Evolutionary conservation across 2,888 invertebrate species (phyloP), one percentile per base, ranked within the genome.

Genomic region (Pseudanteris insignis): DNA sequence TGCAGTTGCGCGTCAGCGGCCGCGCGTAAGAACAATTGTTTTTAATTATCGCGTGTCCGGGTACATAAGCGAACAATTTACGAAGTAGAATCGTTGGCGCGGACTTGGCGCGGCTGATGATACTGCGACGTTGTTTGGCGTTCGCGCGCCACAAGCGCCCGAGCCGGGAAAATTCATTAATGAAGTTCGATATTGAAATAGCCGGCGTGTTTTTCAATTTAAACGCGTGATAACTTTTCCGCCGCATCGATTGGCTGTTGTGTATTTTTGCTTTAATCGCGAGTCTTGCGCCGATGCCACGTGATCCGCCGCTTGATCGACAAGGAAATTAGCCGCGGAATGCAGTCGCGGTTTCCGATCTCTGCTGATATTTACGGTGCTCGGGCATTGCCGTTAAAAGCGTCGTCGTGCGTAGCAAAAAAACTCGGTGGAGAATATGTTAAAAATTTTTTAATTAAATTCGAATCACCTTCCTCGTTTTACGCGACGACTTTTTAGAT

Each of bases 311-410:
- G 37, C 29, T 34, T 58, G 48, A 63, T 60, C 63, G 57, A 53
- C 55, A 57, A 74, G 73, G 72, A 76, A 78, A 77, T 77, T 74
- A 76, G 76, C 72, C 74, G 67, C 67, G 74, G 74, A 72, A 76
- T 73, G 71, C 67, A 62, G 63, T 44, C 55, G 55, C 32, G 38
- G 53, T 48, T 59, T 60, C 61, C 55, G 54, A 58, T 55, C 47
- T 37, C 66, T 61, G 68, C 61, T 68, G 65, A 71, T 69, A 72
- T 70, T 74, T 72, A 68, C 66, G 66, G 54, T 62, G 63, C 48
- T 54, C 47, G 51, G 55, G 24, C 48, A 18, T 30, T 6, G 29
- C 43, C 13, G 28, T 33, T 38, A 43, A 57, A 36, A 29, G 36
- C 25, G 13, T 28, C 33, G 28, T 13, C 24, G 15, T 9, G 25